phyloP scores from a whole-genome alignment of 2,888 invertebrate genomes.

The Clitarchus hookeri region DNA sequence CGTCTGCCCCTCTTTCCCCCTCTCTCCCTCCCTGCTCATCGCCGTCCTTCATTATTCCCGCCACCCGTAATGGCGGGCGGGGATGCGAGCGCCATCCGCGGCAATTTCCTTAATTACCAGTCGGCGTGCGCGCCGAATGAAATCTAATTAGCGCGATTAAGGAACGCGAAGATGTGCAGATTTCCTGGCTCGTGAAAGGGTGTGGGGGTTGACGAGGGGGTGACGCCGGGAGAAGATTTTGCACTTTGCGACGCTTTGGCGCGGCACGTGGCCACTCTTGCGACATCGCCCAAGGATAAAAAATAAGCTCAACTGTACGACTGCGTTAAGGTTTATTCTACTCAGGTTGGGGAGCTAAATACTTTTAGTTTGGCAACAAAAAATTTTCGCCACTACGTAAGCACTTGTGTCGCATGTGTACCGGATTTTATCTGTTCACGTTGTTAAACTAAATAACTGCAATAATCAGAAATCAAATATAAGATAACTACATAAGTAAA shows the following conservation, averaged over 20 bases:
- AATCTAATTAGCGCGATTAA: conserved; percentile 5
- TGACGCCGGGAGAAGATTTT: neutral
- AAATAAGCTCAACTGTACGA: no score
- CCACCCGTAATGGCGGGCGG: neutral
- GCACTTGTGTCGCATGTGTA: no score
- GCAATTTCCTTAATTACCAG: conserved; percentile 14
- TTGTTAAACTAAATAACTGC: no score
- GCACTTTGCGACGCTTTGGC: neutral
- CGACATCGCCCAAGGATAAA: neutral
- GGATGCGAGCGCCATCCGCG: neutral
- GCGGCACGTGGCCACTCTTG: neutral
- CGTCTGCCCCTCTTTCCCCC: no score
- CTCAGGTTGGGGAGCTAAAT: no score
- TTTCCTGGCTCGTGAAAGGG: neutral
- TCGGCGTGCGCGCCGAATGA: neutral
- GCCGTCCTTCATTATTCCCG: neutral
- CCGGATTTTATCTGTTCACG: no score
- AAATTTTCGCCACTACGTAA: no score
- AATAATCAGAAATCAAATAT: no score
- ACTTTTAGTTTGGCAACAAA: no score
- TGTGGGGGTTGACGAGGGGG: neutral
- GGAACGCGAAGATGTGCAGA: conserved; percentile 1
- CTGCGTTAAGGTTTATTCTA: no score
- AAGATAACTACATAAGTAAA: no score
- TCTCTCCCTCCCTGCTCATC: neutral